Evolutionary conservation across 2,888 invertebrate genomes (phyloP).

Genomic region (Trichogramma evanescens): DNA sequence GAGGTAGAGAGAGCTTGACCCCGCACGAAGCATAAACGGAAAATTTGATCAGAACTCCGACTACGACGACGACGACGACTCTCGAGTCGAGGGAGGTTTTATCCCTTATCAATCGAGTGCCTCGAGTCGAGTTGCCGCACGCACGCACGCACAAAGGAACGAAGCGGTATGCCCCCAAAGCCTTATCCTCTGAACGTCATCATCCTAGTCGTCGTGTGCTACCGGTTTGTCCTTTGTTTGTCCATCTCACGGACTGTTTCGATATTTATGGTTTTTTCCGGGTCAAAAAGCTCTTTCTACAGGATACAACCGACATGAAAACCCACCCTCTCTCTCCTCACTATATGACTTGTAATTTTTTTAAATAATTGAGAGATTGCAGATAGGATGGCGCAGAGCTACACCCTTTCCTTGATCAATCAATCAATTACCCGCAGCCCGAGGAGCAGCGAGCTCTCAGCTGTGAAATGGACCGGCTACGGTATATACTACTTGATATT

Average conservation of each 20-base stretch:
- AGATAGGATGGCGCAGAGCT: too few species aligned
- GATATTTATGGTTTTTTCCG: slow-evolving; percentile 17
- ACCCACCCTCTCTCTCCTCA: too few species aligned
- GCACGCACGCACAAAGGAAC: neutral
- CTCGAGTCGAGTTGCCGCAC: slow-evolving; percentile 14
- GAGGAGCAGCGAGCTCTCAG: too few species aligned
- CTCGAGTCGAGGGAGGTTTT: slow-evolving; percentile 24
- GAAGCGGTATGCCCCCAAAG: slow-evolving; percentile 16
- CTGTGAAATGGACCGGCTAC: too few species aligned
- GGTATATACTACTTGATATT: too few species aligned
- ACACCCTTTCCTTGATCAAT: too few species aligned
- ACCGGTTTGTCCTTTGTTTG: slow-evolving; percentile 11
- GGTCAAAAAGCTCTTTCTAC: too few species aligned
- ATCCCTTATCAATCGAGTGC: slow-evolving; percentile 41
- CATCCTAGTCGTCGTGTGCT: slow-evolving; percentile 27
- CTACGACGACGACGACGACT: neutral
- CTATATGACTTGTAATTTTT: too few species aligned
- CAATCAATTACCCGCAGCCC: too few species aligned
- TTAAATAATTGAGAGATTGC: too few species aligned
- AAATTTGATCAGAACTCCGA: slow-evolving; percentile 12
- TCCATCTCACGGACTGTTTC: neutral
- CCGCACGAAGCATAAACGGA: neutral
- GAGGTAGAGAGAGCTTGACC: slow-evolving; percentile 4
- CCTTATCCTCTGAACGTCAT: slow-evolving; percentile 26
- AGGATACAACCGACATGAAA: too few species aligned